Base-by-base conservation (phyloP, 2,113 vertebrate genomes). In the Danio rerio region DNA sequence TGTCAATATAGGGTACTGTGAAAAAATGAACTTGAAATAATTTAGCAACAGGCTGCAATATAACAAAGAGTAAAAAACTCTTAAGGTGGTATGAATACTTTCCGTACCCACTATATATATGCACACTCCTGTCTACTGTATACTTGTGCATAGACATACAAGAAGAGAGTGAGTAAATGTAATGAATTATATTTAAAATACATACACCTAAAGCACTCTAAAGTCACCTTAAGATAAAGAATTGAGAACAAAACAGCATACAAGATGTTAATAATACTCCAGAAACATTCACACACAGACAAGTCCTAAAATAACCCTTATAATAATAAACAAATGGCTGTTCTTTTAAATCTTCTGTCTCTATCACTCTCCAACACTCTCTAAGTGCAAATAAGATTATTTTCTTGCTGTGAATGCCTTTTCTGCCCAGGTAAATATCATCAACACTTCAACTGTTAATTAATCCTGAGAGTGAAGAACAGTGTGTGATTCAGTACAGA, bases 371-470 rank as follows among this genome's bases (percentile, higher is more conserved):
- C 62, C 7, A 16, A 43, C 21, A 43, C 62, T 68, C 31, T 56
- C 15, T 68, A 21, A 58, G 52, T 50, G 20, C 10, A 31, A 70
- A 31, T 40, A 43, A 15, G 6, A 69, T 21, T 43, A 1, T 65
- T 77, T 49, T 31, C 73, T 65, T 86, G 88, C 86, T 88, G 86
- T 90, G 90, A 92, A 87, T 86, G 86, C 83, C 81, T 90, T 85
- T 86, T 58, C 90, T 83, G 89, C 87, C 86, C 88, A 91, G 89
- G 90, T 92, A 91, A 92, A 90, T 89, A 89, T 87, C 89, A 80
- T 86, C 90, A 84, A 88, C 85, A 89, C 89, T 91, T 87, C 88
- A 91, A 89, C 83, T 91, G 89, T 88, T 93, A 91, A 93, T 92
- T 89, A 91, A 91, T 91, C 91, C 89, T 88, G 40, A 81, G 69